Base-by-base conservation (phyloP, 2,113 vertebrate species). In the Passer domesticus region DNA sequence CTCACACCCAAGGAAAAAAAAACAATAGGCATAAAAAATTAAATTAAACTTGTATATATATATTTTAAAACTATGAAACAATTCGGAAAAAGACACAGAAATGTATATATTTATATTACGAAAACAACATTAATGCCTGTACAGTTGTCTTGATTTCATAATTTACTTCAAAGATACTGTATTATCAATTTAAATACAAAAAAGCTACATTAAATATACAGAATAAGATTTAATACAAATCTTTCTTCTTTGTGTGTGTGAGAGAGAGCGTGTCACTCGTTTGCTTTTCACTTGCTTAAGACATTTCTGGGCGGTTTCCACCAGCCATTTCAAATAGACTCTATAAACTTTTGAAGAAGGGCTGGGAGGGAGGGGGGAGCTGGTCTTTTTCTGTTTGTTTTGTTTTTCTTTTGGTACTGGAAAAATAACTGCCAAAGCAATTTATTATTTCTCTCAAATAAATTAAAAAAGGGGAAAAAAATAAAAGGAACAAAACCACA, bases 121-220 rank as follows among this genome's bases (percentile, higher is more conserved):
- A 98, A 98, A 98, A 97, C 98, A 97, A 97, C 98, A 98, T 98
- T 98, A 99, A 98, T 98, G 98, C 97, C 98, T 99, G 98, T 99
- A 99, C 99, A 99, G 98, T 96, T 98, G 97, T 98, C 95, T 98
- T 97, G 98, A 97, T 98, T 98, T 98, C 98, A 99, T 99, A 99
- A 99, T 99, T 99, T 99, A 99, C 99, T 99, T 99, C 98, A 99
- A 99, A 99, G 99, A 99, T 99, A 99, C 97, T 98, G 98, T 99
- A 98, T 99, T 98, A 99, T 99, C 98, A 98, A 99, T 99, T 99
- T 99, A 99, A 99, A 99, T 99, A 99, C 99, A 99, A 99, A 85
- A 99, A 99, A 99, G 99, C 99, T 99, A 99, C 99, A 99, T 99
- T 99, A 99, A 99, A 99, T 99, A 99, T 99, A 99, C 99, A 99